Percentiles rank a stretch among this genome's conserved stretches.
These are phyloP conservation scores for Parnassius mnemosyne DNA, from an alignment of 2,888 invertebrate genomes.

Conservation along the genomic window DNA sequence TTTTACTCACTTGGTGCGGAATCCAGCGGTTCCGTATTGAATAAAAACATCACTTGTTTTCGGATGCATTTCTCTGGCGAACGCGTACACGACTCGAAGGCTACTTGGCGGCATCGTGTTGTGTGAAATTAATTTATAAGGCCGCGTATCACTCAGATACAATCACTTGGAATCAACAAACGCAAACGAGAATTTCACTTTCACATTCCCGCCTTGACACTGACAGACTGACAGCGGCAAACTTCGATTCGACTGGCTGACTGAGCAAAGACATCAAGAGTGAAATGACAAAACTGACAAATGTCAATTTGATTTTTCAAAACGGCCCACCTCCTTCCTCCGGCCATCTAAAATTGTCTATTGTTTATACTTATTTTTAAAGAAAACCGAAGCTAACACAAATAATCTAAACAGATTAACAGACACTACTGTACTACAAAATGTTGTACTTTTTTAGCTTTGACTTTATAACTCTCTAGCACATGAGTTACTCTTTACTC, in stretches of 20 bases:
- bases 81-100: conserved; percentile 86
- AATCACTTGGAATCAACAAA: conserved; percentile 76
- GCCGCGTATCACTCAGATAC: conserved; percentile 62
- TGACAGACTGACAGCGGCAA: conserved; percentile 46
- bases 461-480: no score
- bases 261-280: conserved; percentile 19
- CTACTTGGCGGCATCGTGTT: conserved; percentile 79
- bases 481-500: no score
- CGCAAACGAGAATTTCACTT: conserved; percentile 72
- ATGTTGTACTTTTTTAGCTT: no score
- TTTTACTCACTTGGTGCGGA: conserved; percentile 86
- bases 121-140: conserved; percentile 70
- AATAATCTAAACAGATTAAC: no score
- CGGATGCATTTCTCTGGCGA: conserved; percentile 88
- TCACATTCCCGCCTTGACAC: conserved; percentile 68
- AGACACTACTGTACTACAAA: no score
- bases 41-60: conserved; percentile 84
- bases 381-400: no score
- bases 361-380: no score
- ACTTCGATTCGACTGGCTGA: conserved; percentile 47
- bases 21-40: conserved; percentile 93
- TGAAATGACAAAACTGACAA: conserved; percentile 36
- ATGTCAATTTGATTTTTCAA: conserved; percentile 24
- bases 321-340: no score
- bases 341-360: no score